phyloP scores from a whole-genome alignment of 2,113 vertebrate genomes.

The Speoplatyrhinus poulsoni region DNA sequence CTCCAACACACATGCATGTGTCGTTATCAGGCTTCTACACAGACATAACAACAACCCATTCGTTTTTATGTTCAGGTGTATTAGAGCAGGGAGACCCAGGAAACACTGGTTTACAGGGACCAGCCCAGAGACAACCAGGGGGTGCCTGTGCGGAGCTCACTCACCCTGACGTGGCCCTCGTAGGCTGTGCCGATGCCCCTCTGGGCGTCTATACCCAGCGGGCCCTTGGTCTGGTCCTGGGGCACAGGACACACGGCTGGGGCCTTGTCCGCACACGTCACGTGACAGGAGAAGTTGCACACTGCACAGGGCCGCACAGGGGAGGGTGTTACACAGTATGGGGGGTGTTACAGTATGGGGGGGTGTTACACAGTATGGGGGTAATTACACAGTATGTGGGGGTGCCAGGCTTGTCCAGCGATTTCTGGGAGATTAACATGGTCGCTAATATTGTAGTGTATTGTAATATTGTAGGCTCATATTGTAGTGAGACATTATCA shows the following conservation, averaged over 20 bases:
- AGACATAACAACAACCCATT: too few relatives aligned
- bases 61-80: too few relatives aligned
- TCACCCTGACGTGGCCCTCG: conserved; percentile 93
- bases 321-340: not conserved
- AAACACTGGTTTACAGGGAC: too few relatives aligned
- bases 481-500: too few relatives aligned
- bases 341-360: not conserved
- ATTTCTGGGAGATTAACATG: too few relatives aligned
- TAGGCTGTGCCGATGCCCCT: conserved; percentile 95
- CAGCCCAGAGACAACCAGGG: too few relatives aligned
- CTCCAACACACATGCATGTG: too few relatives aligned
- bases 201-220: conserved; percentile 94
- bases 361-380: not conserved
- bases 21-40: too few relatives aligned
- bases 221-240: conserved; percentile 93
- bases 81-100: too few relatives aligned
- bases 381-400: not conserved
- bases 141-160: conserved; percentile 30
- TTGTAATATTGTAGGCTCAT: too few relatives aligned
- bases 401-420: too few relatives aligned
- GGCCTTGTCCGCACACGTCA: conserved; percentile 97
- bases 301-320: conserved; percentile 68
- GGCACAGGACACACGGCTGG: conserved; percentile 93
- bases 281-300: conserved; percentile 97
- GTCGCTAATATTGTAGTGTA: too few relatives aligned